Evolutionary conservation across 2,797 vertebrate species (phyloP), one percentile per base, ranked within the genome.

Genomic region (Alfaro cultratus): DNA sequence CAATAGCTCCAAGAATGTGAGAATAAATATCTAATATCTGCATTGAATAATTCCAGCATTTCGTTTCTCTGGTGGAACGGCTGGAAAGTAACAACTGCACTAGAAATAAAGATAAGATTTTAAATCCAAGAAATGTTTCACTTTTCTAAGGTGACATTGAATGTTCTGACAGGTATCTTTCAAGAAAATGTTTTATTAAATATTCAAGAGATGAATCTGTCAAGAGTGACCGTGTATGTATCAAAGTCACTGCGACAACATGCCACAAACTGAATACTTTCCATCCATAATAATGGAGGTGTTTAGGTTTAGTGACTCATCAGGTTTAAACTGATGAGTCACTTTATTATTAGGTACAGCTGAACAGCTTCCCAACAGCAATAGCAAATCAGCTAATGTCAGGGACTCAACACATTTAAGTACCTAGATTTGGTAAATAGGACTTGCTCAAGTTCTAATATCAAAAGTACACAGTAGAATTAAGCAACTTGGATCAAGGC

Each of bases 71-170:
- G 39, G 67, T n/a, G 67, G 67, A 39, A 68, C 2, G 21, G 39
- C 23, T 70, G 10, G 5, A n/a, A 29, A 71, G 67, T n/a, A 41
- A 43, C 23, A 43, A 71, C 23, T 45, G 5, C 68, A n/a, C 39
- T n/a, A 71, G 39, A 43, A 71, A 71, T 29, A 71, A 71, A 71
- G 68, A 71, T 7, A 11, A 43, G 1, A 45, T 41, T 41, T 12
- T 26, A 71, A 45, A 71, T 45, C 23, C 23, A 70, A 70, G 39
- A 70, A 45, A 43, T 41, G 21, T 26, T 70, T 70, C 26, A 43
- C 68, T 71, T 45, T 71, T 71, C 68, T 45, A 71, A 71, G 68
- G 68, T 45, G 41, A 71, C 39, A 70, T 70, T 70, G 67, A 70
- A 43, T 43, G 67, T 29, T 71, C 68, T 71, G 39, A 71, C 41